Conservation (phyloP, 2,888 invertebrate species). For the Malacosoma neustria region DNA sequence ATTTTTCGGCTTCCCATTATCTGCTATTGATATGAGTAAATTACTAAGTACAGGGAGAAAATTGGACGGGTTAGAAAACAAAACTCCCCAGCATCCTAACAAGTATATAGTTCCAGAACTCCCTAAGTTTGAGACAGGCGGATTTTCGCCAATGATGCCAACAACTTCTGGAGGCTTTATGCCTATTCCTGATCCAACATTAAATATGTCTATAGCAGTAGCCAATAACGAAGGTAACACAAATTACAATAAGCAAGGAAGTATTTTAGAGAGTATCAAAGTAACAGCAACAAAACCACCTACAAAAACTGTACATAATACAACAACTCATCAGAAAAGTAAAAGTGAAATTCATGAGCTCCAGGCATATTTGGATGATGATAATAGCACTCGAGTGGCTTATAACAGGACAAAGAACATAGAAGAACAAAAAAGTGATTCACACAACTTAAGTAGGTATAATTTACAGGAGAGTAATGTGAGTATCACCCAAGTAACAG, state of each 20-base stretch:
- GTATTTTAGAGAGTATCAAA: constrained; percentile 25
- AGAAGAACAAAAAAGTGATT: constrained; percentile 53
- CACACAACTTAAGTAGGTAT: constrained; percentile 51
- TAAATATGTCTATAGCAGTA: constrained; percentile 31
- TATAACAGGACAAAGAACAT: constrained; percentile 62
- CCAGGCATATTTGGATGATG: constrained; percentile 50
- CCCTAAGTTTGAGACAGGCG: constrained; percentile 82
- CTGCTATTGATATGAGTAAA: constrained; percentile 81
- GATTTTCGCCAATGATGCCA: constrained; percentile 85
- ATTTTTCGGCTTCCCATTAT: constrained; percentile 89
- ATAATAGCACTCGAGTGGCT: constrained; percentile 54
- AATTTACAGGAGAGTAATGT: constrained; percentile 63
- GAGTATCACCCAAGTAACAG: constrained; percentile 57
- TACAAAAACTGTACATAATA: constrained; percentile 33
- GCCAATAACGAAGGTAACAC: constrained; percentile 22
- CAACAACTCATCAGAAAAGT: constrained; percentile 48
- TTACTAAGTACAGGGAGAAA: constrained; percentile 71
- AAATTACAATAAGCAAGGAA: constrained; percentile 30
- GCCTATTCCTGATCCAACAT: constrained; percentile 72
- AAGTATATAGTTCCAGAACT: constrained; percentile 55
- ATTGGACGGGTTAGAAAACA: constrained; percentile 58
- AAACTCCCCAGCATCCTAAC: constrained; percentile 38
- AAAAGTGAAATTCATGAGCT: constrained; percentile 64
- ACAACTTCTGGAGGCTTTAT: constrained; percentile 82
- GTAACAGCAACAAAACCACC: constrained; percentile 34